Evolutionary conservation across 2,113 vertebrate species (phyloP), one percentile per base, ranked within the genome.

Genomic region (Anoplopoma fimbria): DNA sequence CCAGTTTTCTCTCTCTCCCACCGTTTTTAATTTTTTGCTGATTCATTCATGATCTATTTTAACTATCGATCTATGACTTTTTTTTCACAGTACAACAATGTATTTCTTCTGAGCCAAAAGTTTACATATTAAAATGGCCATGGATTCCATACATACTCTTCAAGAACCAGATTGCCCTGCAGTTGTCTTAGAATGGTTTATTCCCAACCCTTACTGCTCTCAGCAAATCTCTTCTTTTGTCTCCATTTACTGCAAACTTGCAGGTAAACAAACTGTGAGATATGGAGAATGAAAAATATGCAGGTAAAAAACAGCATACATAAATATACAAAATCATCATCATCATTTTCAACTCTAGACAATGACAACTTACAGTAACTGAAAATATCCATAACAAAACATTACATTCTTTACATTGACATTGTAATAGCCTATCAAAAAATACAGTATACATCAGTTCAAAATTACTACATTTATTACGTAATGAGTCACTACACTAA

Each of bases 361-460:
- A 62, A 25, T 34, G 29, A 51, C 40, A 42, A 58, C 14, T 31
- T 23, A 49, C 17, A 13, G n/a, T 7, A 42, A 29, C 9, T 58
- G 9, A 29, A 58, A 21, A 40, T 9, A 23, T 45, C 9, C 47
- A 15, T 58, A 27, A 36, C 42, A 64, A 12, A 55, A 8, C 3
- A 27, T 5, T n/a, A 21, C 14, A 55, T 31, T 36, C 8, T 36
- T 49, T 9, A 49, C 14, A 79, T 49, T 29, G 45, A 55, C 25
- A 55, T 42, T 34, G 31, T 13, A 23, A 21, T n/a, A 53, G 1
- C 45, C 17, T 57, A 4, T 45, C 6, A 60, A 65, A 6, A 71
- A 47, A 53, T 38, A 51, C 34, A 71, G 19, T 23, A 58, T 58
- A 69, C 27, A 55, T 34, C 49, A 10, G 23, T 73, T 84, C 1